Evolutionary conservation across 2,797 vertebrate genomes (phyloP), one percentile per base, ranked within the genome.

Genomic region (Enteromius treurensis): DNA sequence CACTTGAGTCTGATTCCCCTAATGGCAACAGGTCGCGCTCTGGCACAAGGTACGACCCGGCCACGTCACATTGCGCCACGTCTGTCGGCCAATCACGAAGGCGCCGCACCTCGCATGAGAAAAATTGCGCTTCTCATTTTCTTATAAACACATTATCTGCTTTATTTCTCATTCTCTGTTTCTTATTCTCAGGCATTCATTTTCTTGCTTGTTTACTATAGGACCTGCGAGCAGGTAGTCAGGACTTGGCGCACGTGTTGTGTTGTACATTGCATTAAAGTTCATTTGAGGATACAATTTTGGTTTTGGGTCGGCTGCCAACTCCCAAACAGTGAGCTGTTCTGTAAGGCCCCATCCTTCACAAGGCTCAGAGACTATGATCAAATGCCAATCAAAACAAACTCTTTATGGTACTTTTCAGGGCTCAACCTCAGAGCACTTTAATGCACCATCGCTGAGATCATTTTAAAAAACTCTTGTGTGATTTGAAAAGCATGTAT

Each of bases 51-150:
- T 92, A 91, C 90, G 94, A 93, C 89, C 91, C 91, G 82, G 91
- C 93, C 95, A 97, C 96, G 96, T 99, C 97, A 98, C 94, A 96
- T 98, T 97, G 96, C 96, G 94, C 97, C 97, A 99, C 91, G 83
- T 93, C 92, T 91, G 86, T 93, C 92, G 90, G 94, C 97, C 97
- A 98, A 98, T 97, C 88, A 92, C 94, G 87, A 93, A 95, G 93
- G 92, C 92, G 86, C 13, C 58, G 34, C 79, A 58, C 40, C 74
- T 75, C 21, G 77, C 74, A 86, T 83, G 34, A 80, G 70, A 75
- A 79, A 58, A 32, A 40, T 51, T 40, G 53, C 65, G 51, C 65
- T 21, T 78, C 10, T 60, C 37, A 29, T 82, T 77, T 45, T 53
- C 47, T 67, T 77, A 60, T 23, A 55, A 45, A 49, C 23, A 23